Percentiles rank a stretch among this genome's conserved stretches.
phyloP scores from a whole-genome alignment of 2,888 invertebrate species.

The Plebejus melissa region DNA sequence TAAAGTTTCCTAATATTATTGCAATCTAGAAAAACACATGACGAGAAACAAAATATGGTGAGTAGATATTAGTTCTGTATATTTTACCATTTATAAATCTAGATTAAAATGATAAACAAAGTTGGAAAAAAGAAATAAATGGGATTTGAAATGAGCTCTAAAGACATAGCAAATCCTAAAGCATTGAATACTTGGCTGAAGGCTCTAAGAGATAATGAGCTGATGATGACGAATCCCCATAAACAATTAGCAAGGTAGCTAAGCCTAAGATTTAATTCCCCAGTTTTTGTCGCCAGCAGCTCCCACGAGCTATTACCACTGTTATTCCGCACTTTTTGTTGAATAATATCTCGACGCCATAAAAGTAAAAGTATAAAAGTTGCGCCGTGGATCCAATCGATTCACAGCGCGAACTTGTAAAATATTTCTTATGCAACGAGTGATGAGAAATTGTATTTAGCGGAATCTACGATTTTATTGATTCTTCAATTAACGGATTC shows the following conservation, averaged over 20 bases:
- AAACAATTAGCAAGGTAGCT: background rate
- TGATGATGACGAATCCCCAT: background rate
- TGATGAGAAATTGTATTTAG: conserved; percentile 4
- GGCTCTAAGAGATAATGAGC: background rate
- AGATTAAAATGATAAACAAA: no score
- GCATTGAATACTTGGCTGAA: no score
- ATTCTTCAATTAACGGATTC: background rate
- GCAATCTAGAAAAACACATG: no score
- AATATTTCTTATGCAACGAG: conserved; percentile 22
- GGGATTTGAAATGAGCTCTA: no score
- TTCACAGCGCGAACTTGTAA: conserved; percentile 9
- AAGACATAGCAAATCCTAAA: no score
- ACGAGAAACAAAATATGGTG: no score
- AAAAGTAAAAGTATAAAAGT: conserved; percentile 25
- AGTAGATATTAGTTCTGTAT: no score
- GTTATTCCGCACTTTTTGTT: conserved; percentile 9
- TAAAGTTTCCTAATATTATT: no score
- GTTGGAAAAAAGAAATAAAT: no score
- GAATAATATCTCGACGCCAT: conserved; percentile 19
- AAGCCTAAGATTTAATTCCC: background rate
- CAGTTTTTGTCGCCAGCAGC: background rate
- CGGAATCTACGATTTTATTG: background rate
- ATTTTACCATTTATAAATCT: no score
- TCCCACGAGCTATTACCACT: background rate
- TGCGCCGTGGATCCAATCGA: conserved; percentile 15